Conservation (phyloP, 2,888 invertebrate species). For the Cordilura impudica region DNA sequence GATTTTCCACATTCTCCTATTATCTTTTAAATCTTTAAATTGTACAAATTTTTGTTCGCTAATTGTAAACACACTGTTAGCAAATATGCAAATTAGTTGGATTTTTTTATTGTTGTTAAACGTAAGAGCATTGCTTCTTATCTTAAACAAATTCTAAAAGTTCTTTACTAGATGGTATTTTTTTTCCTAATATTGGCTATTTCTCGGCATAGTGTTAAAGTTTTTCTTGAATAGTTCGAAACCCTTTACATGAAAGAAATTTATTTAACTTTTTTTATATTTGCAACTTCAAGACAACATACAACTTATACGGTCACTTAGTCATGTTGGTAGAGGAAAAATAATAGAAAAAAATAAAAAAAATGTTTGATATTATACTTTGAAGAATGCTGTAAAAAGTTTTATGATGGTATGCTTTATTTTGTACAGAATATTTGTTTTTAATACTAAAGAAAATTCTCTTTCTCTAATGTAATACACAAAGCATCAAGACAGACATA, state of each 20-base stretch:
- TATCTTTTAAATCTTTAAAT: neutral
- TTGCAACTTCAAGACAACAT: neutral
- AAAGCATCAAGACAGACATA: neutral
- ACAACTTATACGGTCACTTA: neutral
- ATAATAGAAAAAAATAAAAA: neutral
- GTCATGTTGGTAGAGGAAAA: neutral
- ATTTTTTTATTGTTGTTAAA: neutral
- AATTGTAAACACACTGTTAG: slow-evolving; percentile 23
- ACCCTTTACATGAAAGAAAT: neutral
- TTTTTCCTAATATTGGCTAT: neutral
- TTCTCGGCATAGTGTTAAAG: neutral
- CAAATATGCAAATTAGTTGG: slow-evolving; percentile 40
- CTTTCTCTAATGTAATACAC: neutral
- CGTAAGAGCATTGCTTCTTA: neutral
- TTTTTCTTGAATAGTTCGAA: neutral
- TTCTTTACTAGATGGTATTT: neutral
- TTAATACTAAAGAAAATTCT: neutral
- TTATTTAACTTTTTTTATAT: neutral
- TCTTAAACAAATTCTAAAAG: neutral
- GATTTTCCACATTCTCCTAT: neutral
- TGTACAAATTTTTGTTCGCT: slow-evolving; percentile 22
- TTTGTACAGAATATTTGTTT: neutral
- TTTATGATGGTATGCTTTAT: neutral
- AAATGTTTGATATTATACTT: neutral
- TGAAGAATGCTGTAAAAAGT: neutral